These are phyloP conservation scores for Thunnus albacares DNA, from an alignment of 2,797 vertebrate species.

Conservation along the genomic window DNA sequence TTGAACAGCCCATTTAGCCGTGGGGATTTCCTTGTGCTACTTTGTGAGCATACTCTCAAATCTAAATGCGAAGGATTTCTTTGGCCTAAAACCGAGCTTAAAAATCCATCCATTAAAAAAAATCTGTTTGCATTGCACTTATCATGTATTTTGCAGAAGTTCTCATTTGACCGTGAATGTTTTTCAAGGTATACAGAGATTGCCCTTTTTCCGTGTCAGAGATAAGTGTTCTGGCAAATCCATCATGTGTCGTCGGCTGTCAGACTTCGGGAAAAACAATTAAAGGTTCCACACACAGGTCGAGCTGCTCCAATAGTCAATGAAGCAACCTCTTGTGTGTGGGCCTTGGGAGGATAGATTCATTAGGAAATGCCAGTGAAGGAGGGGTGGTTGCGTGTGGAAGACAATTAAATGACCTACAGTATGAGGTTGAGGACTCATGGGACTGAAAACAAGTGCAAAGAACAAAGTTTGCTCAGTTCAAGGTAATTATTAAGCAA, in stretches of 20 bases:
- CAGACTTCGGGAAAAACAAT: constrained; percentile 81
- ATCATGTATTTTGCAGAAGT: constrained; percentile 29
- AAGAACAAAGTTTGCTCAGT: constrained; percentile 34
- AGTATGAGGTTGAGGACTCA: constrained; percentile 64
- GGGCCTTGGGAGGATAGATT: constrained; percentile 64
- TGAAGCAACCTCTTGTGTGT: constrained; percentile 62
- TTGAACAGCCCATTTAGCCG: constrained; percentile 47
- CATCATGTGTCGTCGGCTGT: constrained; percentile 80
- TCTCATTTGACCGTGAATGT: constrained; percentile 59
- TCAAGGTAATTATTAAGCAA: constrained; percentile 52
- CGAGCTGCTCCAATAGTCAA: constrained; percentile 76
- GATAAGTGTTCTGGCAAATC: constrained; percentile 74
- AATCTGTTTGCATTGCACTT: constrained; percentile 2
- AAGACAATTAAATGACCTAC: constrained; percentile 76
- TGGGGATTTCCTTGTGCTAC: constrained; percentile 47
- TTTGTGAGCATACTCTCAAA: constrained; percentile 46
- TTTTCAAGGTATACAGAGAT: constrained; percentile 57
- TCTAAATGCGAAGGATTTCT: constrained; percentile 54
- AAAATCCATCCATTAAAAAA: constrained; percentile 38
- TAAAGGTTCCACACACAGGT: constrained; percentile 75
- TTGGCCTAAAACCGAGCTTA: constrained; percentile 36
- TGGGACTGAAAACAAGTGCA: constrained; percentile 40
- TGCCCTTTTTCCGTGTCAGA: constrained; percentile 69
- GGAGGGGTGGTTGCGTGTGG: constrained; percentile 49
- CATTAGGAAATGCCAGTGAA: constrained; percentile 77